These are phyloP conservation scores for Mus pahari DNA, from an alignment of 2,113 vertebrate genomes.

Conservation along the genomic window DNA sequence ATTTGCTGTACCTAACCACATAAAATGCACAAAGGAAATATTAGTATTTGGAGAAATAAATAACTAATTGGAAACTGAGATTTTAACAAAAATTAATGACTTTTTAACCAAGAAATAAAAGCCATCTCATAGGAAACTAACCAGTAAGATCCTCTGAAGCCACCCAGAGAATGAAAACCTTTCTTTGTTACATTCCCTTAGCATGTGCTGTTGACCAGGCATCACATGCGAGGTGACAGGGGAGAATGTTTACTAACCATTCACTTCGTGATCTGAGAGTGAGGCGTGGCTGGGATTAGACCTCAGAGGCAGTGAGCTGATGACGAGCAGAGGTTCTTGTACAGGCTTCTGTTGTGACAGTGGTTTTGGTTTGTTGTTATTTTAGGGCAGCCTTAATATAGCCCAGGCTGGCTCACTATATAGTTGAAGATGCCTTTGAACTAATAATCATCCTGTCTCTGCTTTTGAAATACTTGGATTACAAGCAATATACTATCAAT, in stretches of 20 bases:
- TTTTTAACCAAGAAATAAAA: conserved; percentile 29
- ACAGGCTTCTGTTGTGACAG: neutral
- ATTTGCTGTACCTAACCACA: neutral
- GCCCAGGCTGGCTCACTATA: neutral
- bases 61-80: neutral
- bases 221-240: neutral
- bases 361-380: neutral
- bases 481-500: neutral
- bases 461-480: neutral
- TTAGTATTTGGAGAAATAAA: neutral
- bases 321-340: neutral
- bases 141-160: neutral
- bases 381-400: neutral
- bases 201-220: neutral
- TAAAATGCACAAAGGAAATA: neutral
- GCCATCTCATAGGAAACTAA: neutral
- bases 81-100: conserved; percentile 17
- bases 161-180: neutral
- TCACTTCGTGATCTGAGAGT: neutral
- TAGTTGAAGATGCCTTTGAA: neutral
- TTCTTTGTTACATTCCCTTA: neutral
- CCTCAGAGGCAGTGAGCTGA: neutral
- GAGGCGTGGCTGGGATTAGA: neutral
- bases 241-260: neutral
- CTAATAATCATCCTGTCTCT: neutral